Evolutionary conservation across 2,797 vertebrate genomes (phyloP).

Genomic region (Chrysocyon brachyurus): DNA sequence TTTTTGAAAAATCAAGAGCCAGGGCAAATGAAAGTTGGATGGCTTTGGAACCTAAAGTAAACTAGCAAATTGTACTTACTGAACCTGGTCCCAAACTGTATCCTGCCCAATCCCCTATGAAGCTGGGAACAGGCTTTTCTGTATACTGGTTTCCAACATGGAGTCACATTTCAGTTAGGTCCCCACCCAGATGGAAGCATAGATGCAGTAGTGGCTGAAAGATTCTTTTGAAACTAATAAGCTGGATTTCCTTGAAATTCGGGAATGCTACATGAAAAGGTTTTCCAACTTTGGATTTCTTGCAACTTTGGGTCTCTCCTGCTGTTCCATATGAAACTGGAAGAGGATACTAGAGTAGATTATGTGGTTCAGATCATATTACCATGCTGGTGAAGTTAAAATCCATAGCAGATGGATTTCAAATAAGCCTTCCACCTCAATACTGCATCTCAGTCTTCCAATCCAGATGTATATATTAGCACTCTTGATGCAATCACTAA

Average conservation of each 20-base stretch:
- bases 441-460: background rate
- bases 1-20: background rate
- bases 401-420: slow-evolving; percentile 2
- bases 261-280: background rate
- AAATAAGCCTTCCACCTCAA: slow-evolving; percentile 1
- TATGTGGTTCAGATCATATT: slow-evolving; percentile 26
- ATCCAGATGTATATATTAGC: background rate
- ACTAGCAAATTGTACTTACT: background rate
- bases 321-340: background rate
- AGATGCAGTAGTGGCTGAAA: background rate
- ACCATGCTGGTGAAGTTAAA: background rate
- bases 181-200: background rate
- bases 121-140: background rate
- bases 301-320: background rate
- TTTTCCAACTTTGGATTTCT: background rate
- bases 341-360: background rate
- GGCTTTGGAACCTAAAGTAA: background rate
- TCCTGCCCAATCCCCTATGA: background rate
- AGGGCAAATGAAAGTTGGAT: background rate
- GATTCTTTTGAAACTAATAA: background rate
- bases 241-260: background rate
- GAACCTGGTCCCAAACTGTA: background rate
- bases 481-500: background rate
- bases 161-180: background rate
- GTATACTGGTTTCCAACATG: background rate